Evolutionary conservation across 2,888 invertebrate genomes (phyloP).

Genomic region (Cosmia pyralina): DNA sequence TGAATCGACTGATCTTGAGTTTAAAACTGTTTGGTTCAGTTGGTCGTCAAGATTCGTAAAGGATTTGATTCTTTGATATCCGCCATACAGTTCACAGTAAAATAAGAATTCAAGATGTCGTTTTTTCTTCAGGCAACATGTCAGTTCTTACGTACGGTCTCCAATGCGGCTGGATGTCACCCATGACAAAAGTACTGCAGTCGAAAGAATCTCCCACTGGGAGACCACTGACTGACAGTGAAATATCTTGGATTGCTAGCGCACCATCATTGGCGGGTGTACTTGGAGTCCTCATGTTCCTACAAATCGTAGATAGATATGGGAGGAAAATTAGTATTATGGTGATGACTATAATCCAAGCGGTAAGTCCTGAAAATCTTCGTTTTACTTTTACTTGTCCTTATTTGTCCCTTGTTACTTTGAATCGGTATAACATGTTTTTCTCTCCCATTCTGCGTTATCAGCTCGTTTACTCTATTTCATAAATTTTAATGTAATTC

Average conservation of each 20-base stretch:
- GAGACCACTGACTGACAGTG: constrained; percentile 74
- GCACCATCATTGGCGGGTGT: constrained; percentile 81
- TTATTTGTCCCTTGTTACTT: background rate
- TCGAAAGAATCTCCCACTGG: constrained; percentile 77
- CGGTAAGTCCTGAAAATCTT: constrained; percentile 73
- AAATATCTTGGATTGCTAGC: constrained; percentile 85
- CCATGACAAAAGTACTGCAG: constrained; percentile 79
- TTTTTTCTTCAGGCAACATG: constrained; percentile 76
- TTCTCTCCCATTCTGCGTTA: background rate
- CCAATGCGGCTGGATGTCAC: constrained; percentile 85
- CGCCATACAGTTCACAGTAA: too few species aligned
- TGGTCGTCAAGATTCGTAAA: background rate
- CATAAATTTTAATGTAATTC: background rate
- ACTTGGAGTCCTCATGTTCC: constrained; percentile 79
- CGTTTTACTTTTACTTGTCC: background rate
- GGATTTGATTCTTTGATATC: background rate
- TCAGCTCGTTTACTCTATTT: background rate
- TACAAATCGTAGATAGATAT: constrained; percentile 78
- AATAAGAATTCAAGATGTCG: background rate
- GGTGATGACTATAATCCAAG: constrained; percentile 83
- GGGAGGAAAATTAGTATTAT: constrained; percentile 84
- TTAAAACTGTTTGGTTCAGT: background rate
- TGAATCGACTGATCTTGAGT: background rate
- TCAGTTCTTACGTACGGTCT: constrained; percentile 82
- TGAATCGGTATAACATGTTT: background rate